A percentile compares a stretch with the other conserved stretches of the same genome.
phyloP scores from a whole-genome alignment of 2,888 invertebrate species.

The Cheilosia soror region DNA sequence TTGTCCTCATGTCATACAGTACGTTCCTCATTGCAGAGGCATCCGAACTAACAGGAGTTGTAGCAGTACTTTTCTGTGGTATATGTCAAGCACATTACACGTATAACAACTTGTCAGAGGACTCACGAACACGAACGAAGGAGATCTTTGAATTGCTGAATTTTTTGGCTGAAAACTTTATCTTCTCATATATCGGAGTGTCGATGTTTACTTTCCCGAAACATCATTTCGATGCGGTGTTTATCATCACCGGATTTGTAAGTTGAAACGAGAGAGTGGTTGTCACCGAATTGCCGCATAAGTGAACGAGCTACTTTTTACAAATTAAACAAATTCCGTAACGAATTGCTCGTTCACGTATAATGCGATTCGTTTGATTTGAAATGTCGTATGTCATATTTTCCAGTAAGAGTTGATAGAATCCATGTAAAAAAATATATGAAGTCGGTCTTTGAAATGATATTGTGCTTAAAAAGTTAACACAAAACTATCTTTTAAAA shows the following conservation, averaged over 20 bases:
- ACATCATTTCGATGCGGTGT: slow-evolving; percentile 96
- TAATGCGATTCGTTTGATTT: too few relatives aligned
- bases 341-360: too few relatives aligned
- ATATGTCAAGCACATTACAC: slow-evolving; percentile 99
- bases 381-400: too few relatives aligned
- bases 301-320: neutral
- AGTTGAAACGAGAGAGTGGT: slow-evolving; percentile 72
- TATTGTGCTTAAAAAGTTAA: too few relatives aligned
- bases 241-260: slow-evolving; percentile 97
- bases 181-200: slow-evolving; percentile 99
- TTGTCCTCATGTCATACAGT: slow-evolving; percentile 98
- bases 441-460: too few relatives aligned
- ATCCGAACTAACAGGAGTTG: slow-evolving; percentile 97
- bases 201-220: slow-evolving; percentile 99
- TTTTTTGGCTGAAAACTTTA: slow-evolving; percentile 98
- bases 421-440: too few relatives aligned
- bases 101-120: slow-evolving; percentile 96
- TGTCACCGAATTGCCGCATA: neutral
- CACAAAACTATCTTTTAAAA: too few relatives aligned
- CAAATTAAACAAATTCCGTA: too few relatives aligned
- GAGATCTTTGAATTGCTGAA: slow-evolving; percentile 96
- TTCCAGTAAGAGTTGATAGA: too few relatives aligned
- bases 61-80: slow-evolving; percentile 98
- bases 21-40: slow-evolving; percentile 99
- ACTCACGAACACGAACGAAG: slow-evolving; percentile 94